phyloP scores from a whole-genome alignment of 1,140 invertebrate species.

The Procambarus clarkii region DNA sequence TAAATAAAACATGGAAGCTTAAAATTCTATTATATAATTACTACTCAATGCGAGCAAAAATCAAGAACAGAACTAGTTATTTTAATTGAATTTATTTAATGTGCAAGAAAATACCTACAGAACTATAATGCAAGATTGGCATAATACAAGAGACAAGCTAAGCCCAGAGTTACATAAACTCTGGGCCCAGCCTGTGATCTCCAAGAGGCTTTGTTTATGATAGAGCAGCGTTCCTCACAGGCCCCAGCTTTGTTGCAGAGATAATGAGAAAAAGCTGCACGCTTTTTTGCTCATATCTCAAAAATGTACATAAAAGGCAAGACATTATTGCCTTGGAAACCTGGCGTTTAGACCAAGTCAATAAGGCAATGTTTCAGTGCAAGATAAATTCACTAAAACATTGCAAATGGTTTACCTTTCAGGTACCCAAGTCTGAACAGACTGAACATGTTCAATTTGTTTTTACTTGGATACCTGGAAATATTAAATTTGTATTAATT shows the following conservation, averaged over 20 bases:
- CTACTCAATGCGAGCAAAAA: no score
- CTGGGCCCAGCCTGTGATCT: conserved; percentile 11
- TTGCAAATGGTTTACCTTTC: not conserved
- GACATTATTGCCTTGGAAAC: not conserved
- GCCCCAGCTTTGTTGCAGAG: conserved; percentile 15
- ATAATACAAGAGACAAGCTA: not conserved
- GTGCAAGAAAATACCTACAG: no score
- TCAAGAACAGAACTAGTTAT: no score
- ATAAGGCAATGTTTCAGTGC: conserved; percentile 23
- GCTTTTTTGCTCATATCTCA: conserved; percentile 18
- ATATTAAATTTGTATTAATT: not conserved
- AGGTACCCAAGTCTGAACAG: conserved; percentile 61
- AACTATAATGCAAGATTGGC: not conserved
- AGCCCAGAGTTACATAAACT: conserved; percentile 15
- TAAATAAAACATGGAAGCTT: no score
- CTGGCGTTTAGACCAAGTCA: conserved; percentile 13
- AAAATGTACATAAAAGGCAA: not conserved
- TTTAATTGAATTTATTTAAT: no score
- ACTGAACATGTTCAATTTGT: conserved; percentile 45
- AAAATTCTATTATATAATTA: no score
- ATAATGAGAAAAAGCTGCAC: conserved; percentile 35
- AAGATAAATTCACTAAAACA: conserved; percentile 4
- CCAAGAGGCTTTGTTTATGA: not conserved
- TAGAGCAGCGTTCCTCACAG: conserved; percentile 58
- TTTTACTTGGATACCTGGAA: conserved; percentile 54